A percentile compares a stretch with the other conserved stretches of the same genome.
phyloP scores from a whole-genome alignment of 2,888 invertebrate genomes.

The Epinotia ramella region DNA sequence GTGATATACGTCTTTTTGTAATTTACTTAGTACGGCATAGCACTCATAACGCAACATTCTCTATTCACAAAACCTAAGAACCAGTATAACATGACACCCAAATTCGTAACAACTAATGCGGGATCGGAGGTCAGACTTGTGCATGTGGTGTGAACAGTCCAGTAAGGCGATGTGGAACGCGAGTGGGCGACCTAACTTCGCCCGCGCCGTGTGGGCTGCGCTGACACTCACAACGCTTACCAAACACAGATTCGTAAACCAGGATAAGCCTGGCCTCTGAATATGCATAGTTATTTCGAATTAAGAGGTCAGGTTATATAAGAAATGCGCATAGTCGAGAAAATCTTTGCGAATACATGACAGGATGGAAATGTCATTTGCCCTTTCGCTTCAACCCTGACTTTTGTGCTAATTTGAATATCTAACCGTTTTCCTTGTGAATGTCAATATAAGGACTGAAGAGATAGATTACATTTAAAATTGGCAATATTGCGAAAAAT shows the following conservation, averaged over 20 bases:
- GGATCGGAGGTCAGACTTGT: background rate
- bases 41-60: background rate
- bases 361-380: conserved; percentile 54
- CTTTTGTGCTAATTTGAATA: conserved; percentile 43
- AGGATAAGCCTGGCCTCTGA: background rate
- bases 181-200: conserved; percentile 60
- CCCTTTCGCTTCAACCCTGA: conserved; percentile 42
- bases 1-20: background rate
- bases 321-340: background rate
- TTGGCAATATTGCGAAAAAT: conserved; percentile 14
- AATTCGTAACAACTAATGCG: background rate
- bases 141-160: conserved; percentile 47
- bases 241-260: background rate
- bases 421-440: conserved; percentile 27
- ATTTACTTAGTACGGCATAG: background rate
- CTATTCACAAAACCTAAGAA: background rate
- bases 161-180: conserved; percentile 68
- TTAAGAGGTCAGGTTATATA: background rate
- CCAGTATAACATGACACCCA: background rate
- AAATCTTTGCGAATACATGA: conserved; percentile 1
- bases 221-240: conserved; percentile 4
- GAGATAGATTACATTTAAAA: background rate
- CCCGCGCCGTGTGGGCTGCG: conserved; percentile 57
- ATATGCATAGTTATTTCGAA: background rate
- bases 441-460: background rate